Evolutionary conservation across 2,113 vertebrate species (phyloP).

Genomic region (Gymnogyps californianus): DNA sequence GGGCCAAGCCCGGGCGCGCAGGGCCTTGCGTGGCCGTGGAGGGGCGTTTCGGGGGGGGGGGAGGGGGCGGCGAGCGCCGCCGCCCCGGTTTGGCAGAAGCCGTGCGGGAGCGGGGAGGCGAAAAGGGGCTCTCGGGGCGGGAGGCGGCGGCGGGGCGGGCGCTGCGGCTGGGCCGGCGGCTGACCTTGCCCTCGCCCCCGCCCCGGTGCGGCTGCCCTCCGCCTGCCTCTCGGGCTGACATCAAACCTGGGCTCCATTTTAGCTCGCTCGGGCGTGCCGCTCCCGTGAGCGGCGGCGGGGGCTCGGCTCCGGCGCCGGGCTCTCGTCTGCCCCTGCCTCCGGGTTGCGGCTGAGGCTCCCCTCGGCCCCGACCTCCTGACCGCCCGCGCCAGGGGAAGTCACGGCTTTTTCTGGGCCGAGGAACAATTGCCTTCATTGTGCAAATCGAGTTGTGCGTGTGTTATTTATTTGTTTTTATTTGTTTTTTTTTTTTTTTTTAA

Average conservation of each 20-base stretch:
- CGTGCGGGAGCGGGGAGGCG: background rate
- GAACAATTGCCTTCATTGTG: slow-evolving; percentile 36
- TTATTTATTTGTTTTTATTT: background rate
- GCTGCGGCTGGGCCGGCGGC: slow-evolving; percentile 65
- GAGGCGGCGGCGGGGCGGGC: background rate
- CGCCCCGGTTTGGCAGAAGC: background rate
- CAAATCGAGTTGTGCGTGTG: background rate
- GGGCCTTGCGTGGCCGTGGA: background rate
- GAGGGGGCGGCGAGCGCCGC: background rate
- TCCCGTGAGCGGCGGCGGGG: background rate
- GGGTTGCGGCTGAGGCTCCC: slow-evolving; percentile 36
- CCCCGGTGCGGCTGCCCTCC: slow-evolving; percentile 71
- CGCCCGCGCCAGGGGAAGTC: slow-evolving; percentile 11
- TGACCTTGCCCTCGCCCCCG: slow-evolving; percentile 82
- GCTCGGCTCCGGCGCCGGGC: background rate
- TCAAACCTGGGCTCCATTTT: slow-evolving; percentile 79
- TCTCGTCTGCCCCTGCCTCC: background rate
- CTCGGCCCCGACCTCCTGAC: slow-evolving; percentile 15
- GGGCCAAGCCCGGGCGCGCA: background rate
- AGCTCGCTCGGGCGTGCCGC: slow-evolving; percentile 64
- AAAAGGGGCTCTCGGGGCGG: background rate
- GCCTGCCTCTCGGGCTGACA: slow-evolving; percentile 61
- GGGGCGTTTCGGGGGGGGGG: background rate
- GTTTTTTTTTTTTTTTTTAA: background rate
- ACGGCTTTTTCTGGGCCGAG: slow-evolving; percentile 11